A percentile compares a stretch with the other conserved stretches of the same genome.
These are phyloP conservation scores for Athetis lepigone DNA, from an alignment of 2,888 invertebrate genomes.

Conservation along the genomic window DNA sequence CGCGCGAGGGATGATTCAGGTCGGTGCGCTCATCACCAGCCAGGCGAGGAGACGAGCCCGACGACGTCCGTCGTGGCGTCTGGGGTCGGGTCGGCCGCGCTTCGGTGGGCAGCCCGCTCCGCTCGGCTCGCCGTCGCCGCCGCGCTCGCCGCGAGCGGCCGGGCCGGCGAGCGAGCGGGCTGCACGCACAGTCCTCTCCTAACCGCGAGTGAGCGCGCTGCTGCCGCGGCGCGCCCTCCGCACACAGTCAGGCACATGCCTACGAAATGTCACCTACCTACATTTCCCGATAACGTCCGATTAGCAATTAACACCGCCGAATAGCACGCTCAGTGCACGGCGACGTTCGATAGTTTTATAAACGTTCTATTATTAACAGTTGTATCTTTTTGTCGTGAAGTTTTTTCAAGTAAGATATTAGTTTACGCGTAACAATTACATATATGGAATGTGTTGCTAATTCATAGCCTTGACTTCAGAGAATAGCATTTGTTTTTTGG, in stretches of 20 bases:
- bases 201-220: constrained; percentile 89
- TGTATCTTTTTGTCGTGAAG: constrained; percentile 73
- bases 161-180: constrained; percentile 67
- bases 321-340: constrained; percentile 81
- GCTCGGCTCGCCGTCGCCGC: constrained; percentile 53
- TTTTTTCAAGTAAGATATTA: constrained; percentile 74
- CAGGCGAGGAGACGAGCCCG: constrained; percentile 67
- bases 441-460: constrained; percentile 87
- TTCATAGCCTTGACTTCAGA: constrained; percentile 79
- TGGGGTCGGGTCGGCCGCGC: constrained; percentile 58
- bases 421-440: constrained; percentile 64
- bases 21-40: constrained; percentile 79
- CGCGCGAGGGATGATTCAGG: constrained; percentile 83
- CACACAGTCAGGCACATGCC: constrained; percentile 81
- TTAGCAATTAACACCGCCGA: constrained; percentile 81
- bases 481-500: constrained; percentile 72
- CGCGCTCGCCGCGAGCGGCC: constrained; percentile 68
- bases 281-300: constrained; percentile 82
- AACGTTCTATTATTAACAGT: constrained; percentile 59
- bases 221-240: constrained; percentile 85
- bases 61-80: constrained; percentile 31
- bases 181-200: constrained; percentile 86
- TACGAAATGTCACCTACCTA: constrained; percentile 85
- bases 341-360: constrained; percentile 66
- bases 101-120: constrained; percentile 59